Evolutionary conservation across 2,797 vertebrate species (phyloP), one percentile per base, ranked within the genome.

Genomic region (Coluber constrictor): DNA sequence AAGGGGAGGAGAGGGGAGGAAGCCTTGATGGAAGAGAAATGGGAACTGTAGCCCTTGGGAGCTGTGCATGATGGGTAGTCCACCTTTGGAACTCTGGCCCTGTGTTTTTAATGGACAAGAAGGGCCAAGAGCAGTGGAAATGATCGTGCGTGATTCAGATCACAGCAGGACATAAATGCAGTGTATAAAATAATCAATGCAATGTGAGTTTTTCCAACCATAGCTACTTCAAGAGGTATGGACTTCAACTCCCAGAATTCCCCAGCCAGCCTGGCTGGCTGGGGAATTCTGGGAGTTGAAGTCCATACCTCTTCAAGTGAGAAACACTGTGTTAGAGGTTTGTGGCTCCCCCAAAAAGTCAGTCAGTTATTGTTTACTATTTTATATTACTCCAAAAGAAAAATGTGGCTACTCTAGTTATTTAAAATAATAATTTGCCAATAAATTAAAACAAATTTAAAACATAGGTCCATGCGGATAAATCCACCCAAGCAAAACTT

Each of bases 341-440:
- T 37, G 32, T 9, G 16, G 20, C 32, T 2, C 32, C 32, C 7
- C 7, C 18, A 79, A 79, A 43, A 13, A 20, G 23, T 79, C 18
- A 11, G 8, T 4, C 70, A 10, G 8, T 32, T 23, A 2, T 10
- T 3, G 5, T 79, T 23, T 4, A 1, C 32, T 43, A 1, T 18
- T 20, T 43, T 79, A 43, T 79, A 37, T 7, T 9, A 37, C 70
- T 8, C 32, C 70, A 23, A 37, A 79, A 37, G 32, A 37, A 43
- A 37, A 37, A 3, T 0, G 0, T 20, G 70, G 3, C 70, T 20
- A 2, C 32, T 8, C 4, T 0, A 11, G 37, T 43, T 10, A 43
- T 79, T 79, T 43, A 43, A 79, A 79, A 11, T 9, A 43, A 10
- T 37, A 23, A 79, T 79, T 32, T 32, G 15, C n/a, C 32, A 70